Evolutionary conservation across 1,140 invertebrate species (phyloP), one percentile per base, ranked within the genome.

Genomic region (Lordiphosa stackelbergi): DNA sequence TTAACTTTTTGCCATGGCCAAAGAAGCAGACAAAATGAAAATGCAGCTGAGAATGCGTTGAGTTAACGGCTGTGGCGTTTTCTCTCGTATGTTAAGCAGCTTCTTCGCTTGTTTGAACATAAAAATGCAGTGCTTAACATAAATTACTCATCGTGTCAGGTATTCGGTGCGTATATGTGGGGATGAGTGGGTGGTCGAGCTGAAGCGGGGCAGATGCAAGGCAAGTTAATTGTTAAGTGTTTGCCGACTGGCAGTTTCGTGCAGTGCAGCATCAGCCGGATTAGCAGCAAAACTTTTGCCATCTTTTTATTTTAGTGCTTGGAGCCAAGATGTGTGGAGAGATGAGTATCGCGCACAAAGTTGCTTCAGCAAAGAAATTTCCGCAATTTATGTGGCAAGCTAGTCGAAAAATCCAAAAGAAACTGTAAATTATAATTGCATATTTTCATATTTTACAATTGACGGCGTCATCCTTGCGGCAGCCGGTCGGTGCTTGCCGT

Each of bases 391-490:
- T 74, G 71, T 70, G 71, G 65, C 59, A 56, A 70, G 71, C 47
- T 53, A 53, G 41, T 49, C 40, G n/a, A 28, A 48, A 42, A 47
- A 65, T 41, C 10, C 53, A 52, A 16, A 56, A 61, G 19, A 62
- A 73, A 83, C 66, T 83, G 77, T 81, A 81, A 81, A 81, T 81
- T 81, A 83, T 81, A 81, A 81, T 81, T 81, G 75, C 75, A 81
- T 83, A 83, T 83, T 81, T 81, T 72, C 75, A 75, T 83, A 83
- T 83, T 64, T 81, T 81, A 81, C 75, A 81, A 81, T 81, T 81
- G 75, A 81, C 77, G 77, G 51, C 57, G 53, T 64, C 73, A 77
- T 54, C 59, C 51, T 59, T 59, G 73, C 13, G 35, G 61, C 35
- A 35, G 47, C 28, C 42, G 35, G n/a, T 38, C 13, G 53, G 55